Evolutionary conservation across 2,888 invertebrate genomes (phyloP), one percentile per base, ranked within the genome.

Genomic region (Copidosoma aretas): DNA sequence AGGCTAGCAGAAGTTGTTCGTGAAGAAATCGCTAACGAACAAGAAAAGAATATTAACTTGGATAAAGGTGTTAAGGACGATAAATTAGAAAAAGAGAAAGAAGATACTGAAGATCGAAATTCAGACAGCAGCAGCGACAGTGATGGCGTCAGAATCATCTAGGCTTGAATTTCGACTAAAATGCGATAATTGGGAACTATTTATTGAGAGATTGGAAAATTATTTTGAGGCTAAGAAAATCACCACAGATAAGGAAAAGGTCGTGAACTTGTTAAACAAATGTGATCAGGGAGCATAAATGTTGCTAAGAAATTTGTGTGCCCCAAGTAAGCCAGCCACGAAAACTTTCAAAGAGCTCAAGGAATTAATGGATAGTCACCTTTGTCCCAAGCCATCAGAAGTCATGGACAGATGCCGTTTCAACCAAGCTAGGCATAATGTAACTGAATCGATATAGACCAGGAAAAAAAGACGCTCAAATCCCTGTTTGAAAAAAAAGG

Each of bases 321-420:
- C 72, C 0, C 74, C 74, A 41, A 59, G 17, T 0, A 69, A 70
- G 62, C 70, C 71, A 5, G 66, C 21, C 25, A 61, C 52, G 0
- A 72, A 70, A 63, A 41, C 64, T 10, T 74, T 60, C 62, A 60
- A 17, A 1, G 71, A 71, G 4, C 19, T 75, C 22, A 66, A 74
- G n/a, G n/a, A n/a, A 52, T 10, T 71, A 25, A 63, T 75, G 49
- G 61, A n/a, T 5, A 57, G 73, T 14, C 73, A 74, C 62, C 56
- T 71, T 14, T 14, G 41, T 8, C 71, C 56, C 10, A 54, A 62
- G 43, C 66, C 65, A 22, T 68, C 71, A 15, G 63, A 66, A 60
- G 60, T 63, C 22, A 68, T 68, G 68, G 64, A 71, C 39, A 46
- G 71, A 10, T 68, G 59, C 54, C 57, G 41, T 19, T 70, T 67